Evolutionary conservation across 2,797 vertebrate genomes (phyloP), one percentile per base, ranked within the genome.

Genomic region (Arrhamphus sclerolepis): DNA sequence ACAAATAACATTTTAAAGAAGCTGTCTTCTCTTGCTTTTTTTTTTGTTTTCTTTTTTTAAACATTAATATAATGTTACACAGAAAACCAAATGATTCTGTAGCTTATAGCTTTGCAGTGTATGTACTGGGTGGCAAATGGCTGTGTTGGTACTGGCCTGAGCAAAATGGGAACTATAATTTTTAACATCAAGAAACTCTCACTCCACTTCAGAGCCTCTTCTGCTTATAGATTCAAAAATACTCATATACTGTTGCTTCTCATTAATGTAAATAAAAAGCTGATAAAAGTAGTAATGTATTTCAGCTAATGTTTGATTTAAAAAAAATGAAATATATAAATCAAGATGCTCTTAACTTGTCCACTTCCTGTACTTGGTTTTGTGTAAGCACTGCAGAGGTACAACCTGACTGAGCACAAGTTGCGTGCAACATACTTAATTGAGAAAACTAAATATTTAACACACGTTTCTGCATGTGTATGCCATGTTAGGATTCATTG

Each of bases 151-250:
- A 73, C 64, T 82, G 76, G 76, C 70, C 39, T 51, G 29, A 73
- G 44, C 70, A 68, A 80, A 89, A 78, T 52, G 44, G 74, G 68
- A 80, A 80, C 63, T 66, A 53, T 9, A 66, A 72, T 51, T 66
- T 78, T 61, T 60, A 53, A 55, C 61, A 81, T 54, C 43, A 84
- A 20, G 83, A 90, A 90, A 90, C 75, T 83, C 85, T 87, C 68
- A 21, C 46, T 75, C 41, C 47, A 72, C 64, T 67, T 76, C 38
- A 75, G 46, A 65, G 43, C 42, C 24, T 61, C 42, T 62, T 69
- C 48, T 65, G 50, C 48, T 64, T 24, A 56, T 16, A 51, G 53
- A 54, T 21, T 52, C 13, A 47, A 59, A 76, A 54, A 62, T 55
- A 52, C 26, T 11, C 9, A 10, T 2, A 7, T 11, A 4, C 34